Percentiles rank a stretch among this genome's conserved stretches.
These are phyloP conservation scores for Chauna torquata DNA, from an alignment of 2,113 vertebrate species.

Conservation along the genomic window DNA sequence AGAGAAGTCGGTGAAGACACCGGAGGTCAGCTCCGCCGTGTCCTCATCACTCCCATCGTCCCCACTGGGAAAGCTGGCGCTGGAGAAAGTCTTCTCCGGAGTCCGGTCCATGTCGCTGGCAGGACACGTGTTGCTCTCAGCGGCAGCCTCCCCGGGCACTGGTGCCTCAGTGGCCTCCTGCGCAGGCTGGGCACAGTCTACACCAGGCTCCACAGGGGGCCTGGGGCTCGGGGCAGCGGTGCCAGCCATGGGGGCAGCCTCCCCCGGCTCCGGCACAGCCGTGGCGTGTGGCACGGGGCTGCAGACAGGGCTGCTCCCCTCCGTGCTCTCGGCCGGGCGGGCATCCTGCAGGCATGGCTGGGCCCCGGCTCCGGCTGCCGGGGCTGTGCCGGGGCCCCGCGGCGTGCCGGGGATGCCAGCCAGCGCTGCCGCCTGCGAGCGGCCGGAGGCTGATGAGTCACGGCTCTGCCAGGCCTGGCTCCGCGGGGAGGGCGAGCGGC, in stretches of 20 bases:
- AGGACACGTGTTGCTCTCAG: slow-evolving; percentile 45
- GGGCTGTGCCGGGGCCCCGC: background rate
- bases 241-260: background rate
- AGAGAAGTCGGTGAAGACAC: slow-evolving; percentile 81
- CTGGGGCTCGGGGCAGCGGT: background rate
- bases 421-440: background rate
- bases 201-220: fast-evolving
- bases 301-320: background rate
- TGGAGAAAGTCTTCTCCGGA: slow-evolving; percentile 74
- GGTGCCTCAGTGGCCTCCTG: background rate
- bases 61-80: slow-evolving; percentile 73
- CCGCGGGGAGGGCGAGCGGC: background rate
- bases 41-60: slow-evolving; percentile 82
- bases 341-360: background rate
- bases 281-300: fast-evolving
- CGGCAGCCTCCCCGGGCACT: background rate
- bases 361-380: background rate
- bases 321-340: background rate
- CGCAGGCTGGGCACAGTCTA: background rate
- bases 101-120: slow-evolving; percentile 50
- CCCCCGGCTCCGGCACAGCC: background rate
- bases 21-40: slow-evolving; percentile 82
- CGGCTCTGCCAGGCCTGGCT: slow-evolving; percentile 25
- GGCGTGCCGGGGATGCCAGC: background rate
- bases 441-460: background rate